Evolutionary conservation across 2,797 vertebrate genomes (phyloP).

Genomic region (Malacoraja senta): DNA sequence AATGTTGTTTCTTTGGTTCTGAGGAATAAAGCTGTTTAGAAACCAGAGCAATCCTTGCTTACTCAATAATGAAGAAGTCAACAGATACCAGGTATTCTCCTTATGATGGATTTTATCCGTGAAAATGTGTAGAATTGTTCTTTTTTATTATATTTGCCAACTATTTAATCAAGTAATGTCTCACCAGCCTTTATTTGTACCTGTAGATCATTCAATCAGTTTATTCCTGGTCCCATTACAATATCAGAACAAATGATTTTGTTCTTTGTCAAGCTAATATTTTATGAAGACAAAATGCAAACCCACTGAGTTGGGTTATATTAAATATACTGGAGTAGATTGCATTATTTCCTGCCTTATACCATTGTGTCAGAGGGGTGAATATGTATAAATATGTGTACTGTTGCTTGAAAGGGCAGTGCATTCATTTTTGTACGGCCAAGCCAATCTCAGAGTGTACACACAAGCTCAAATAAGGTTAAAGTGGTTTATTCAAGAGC

Average conservation of each 20-base stretch:
- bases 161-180: neutral
- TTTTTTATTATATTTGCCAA: neutral
- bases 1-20: neutral
- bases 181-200: neutral
- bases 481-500: no score
- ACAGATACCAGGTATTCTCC: neutral
- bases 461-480: no score
- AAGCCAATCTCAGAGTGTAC: no score
- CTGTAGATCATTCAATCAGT: neutral
- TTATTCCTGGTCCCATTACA: neutral
- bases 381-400: no score
- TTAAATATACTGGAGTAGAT: neutral
- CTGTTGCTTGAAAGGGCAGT: no score
- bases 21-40: neutral
- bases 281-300: no score
- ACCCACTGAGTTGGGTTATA: neutral
- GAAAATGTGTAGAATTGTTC: neutral
- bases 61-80: neutral
- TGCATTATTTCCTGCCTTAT: neutral
- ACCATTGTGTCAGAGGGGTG: neutral
- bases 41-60: neutral
- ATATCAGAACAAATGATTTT: neutral
- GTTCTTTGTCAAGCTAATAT: neutral
- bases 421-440: no score
- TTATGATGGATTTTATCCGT: neutral